phyloP scores from a whole-genome alignment of 1,140 invertebrate species.

The Saccostrea cuccullata region DNA sequence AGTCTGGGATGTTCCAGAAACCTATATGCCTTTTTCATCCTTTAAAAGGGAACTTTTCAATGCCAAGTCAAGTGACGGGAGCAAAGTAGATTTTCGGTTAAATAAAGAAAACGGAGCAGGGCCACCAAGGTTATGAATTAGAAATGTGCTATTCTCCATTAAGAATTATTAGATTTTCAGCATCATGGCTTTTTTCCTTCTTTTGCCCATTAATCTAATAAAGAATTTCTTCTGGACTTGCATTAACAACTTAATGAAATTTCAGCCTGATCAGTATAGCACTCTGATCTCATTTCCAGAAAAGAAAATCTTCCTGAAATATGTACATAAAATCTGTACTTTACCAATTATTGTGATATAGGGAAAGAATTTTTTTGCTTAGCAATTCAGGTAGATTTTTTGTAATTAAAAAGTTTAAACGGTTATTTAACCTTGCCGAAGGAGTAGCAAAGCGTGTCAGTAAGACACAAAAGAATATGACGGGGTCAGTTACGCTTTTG shows the following conservation, averaged over 20 bases:
- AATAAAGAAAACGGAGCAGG: neutral
- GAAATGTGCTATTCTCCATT: neutral
- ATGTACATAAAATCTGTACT: neutral
- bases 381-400: too few species aligned
- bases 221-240: neutral
- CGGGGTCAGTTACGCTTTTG: constrained; percentile 14
- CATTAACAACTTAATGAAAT: neutral
- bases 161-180: constrained; percentile 5
- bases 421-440: neutral
- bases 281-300: neutral
- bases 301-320: neutral
- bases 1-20: neutral
- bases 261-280: too few species aligned
- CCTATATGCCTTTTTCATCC: too few species aligned
- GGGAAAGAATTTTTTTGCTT: too few species aligned
- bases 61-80: neutral
- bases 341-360: too few species aligned
- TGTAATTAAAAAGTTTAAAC: too few species aligned
- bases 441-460: neutral
- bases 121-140: neutral
- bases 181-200: neutral
- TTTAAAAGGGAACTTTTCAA: neutral
- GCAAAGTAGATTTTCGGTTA: neutral
- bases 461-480: neutral
- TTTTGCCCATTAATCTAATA: neutral